Evolutionary conservation across 2,113 vertebrate species (phyloP).

Genomic region (human (Homo sapiens)): DNA sequence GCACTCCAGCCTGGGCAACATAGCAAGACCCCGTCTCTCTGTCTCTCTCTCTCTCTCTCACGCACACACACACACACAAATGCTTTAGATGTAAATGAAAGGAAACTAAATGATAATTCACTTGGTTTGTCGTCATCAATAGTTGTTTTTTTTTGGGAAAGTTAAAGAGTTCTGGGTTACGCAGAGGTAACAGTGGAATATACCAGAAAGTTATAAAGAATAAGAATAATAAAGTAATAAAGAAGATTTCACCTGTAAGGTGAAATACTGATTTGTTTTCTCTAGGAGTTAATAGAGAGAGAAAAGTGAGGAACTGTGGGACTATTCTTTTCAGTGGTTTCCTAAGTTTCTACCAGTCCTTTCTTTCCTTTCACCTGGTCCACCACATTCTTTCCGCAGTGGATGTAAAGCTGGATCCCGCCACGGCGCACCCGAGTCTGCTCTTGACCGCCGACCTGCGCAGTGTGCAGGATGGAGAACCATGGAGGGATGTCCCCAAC

Average conservation of each 20-base stretch:
- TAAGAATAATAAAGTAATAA: too few relatives aligned
- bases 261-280: not conserved
- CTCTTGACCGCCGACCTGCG: slow-evolving; percentile 58
- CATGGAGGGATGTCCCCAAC: slow-evolving; percentile 59
- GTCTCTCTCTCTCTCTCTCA: too few relatives aligned
- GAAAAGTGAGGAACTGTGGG: not conserved
- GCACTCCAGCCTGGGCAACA: not conserved
- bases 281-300: not conserved
- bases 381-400: slow-evolving; percentile 45
- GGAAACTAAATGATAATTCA: not conserved
- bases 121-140: not conserved
- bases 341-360: not conserved
- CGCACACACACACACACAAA: too few relatives aligned
- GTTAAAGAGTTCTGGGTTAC: not conserved
- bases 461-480: slow-evolving; percentile 54
- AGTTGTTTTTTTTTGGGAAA: not conserved
- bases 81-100: not conserved
- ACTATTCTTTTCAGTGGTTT: not conserved
- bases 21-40: not conserved
- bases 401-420: slow-evolving; percentile 69
- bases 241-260: not conserved
- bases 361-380: not conserved
- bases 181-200: not conserved
- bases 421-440: slow-evolving; percentile 72
- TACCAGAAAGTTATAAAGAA: not conserved